Conservation (phyloP, 2,797 vertebrate species). For the Tamandua tetradactyla region DNA sequence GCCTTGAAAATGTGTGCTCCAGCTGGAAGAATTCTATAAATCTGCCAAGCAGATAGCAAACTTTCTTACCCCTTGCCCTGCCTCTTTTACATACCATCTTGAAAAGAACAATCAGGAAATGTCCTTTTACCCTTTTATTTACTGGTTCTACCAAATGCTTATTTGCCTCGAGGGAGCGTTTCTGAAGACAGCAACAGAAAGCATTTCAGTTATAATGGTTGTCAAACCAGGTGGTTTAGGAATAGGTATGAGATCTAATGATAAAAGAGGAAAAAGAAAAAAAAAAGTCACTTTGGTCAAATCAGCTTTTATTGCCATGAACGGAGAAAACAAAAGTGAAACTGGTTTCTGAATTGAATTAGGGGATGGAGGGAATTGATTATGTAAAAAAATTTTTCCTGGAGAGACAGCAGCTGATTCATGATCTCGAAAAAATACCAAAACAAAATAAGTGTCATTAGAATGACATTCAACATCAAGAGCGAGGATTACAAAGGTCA, state of each 20-base stretch:
- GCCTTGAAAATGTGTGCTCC: constrained; percentile 33
- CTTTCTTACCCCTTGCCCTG: not conserved
- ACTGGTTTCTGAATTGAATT: constrained; percentile 26
- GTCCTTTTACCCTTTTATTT: constrained; percentile 51
- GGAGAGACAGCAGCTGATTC: not conserved
- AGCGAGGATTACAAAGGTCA: not conserved
- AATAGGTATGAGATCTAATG: constrained; percentile 17
- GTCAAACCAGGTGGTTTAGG: constrained; percentile 56
- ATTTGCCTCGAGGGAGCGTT: constrained; percentile 68
- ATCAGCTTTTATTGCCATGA: not conserved
- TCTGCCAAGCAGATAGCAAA: constrained; percentile 48
- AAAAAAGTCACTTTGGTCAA: not conserved
- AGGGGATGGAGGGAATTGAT: not conserved
- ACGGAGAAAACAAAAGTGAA: constrained; percentile 20
- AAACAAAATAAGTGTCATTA: constrained; percentile 3
- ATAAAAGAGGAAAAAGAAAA: not conserved
- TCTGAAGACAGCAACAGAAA: constrained; percentile 53
- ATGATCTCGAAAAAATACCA: constrained; percentile 8
- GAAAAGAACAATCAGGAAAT: constrained; percentile 46
- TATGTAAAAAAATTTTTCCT: not conserved
- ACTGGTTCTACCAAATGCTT: constrained; percentile 53
- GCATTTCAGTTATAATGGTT: constrained; percentile 47
- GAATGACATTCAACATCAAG: not conserved
- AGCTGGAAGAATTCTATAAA: constrained; percentile 56
- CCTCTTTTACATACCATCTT: not conserved